Evolutionary conservation across 1,140 invertebrate species (phyloP), one percentile per base, ranked within the genome.

Genomic region (Harlomillsia oculata): DNA sequence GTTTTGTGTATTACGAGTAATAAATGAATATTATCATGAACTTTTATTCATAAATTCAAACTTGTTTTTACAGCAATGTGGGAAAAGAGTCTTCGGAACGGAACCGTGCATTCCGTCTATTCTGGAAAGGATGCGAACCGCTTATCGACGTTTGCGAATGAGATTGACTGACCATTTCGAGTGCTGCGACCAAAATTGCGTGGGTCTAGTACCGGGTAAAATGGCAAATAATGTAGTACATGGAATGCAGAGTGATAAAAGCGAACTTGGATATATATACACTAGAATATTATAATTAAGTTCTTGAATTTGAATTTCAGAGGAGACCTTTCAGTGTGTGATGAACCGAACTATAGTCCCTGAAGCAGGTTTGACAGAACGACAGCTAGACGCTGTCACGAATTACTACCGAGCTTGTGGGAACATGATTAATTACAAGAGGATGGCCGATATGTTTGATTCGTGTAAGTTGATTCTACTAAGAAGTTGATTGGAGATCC

Each of bases 381-480:
- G 59, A 18, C 59, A 65, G 34, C 41, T 65, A 40, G 63, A 65
- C 5, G 63, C 63, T 25, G 26, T 65, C 20, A 62, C 63, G 16
- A 65, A 65, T 46, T 65, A 65, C 53, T 65, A 61, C 44, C 18
- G 63, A 36, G 63, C 59, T 6, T 61, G 59, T 53, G 63, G 59
- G 28, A 48, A 56, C 29, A 59, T 46, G 28, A 65, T 65, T 43
- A 56, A 65, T 29, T 65, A 65, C 49, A 54, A 57, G 39, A 26
- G 59, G 28, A 61, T 65, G 59, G 53, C 59, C n/a, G 59, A 57
- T 8, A 65, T 65, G 63, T 65, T 65, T 40, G 59, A 65, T 29
- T 65, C 63, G 4, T 59, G 62, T 64, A 41, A 53, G 53, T 13
- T n/a, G n/a, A n/a, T n/a, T 28, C 16, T 39, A 23, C 25, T 45